Evolutionary conservation across 1,140 invertebrate genomes (phyloP).

Genomic region (Lamellibrachia luymesi): DNA sequence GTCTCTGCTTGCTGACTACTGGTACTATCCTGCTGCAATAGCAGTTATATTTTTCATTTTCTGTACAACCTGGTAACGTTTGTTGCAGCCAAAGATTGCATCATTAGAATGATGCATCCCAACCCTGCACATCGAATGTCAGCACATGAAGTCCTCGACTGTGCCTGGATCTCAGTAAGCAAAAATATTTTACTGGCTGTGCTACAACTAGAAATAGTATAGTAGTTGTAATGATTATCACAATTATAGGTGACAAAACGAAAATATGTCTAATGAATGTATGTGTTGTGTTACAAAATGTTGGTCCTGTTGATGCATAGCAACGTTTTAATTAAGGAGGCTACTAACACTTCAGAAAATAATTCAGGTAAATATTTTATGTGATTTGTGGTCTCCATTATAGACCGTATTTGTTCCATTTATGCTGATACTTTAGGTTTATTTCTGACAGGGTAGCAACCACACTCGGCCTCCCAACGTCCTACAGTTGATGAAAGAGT

Average conservation of each 20-base stretch:
- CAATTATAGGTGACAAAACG: too few relatives aligned
- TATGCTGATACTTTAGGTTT: not conserved
- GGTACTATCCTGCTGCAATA: not conserved
- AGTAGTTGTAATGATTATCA: too few relatives aligned
- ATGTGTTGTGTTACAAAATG: too few relatives aligned
- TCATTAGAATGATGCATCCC: slow-evolving; percentile 58
- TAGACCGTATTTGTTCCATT: not conserved
- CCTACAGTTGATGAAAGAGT: slow-evolving; percentile 50
- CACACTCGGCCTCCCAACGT: slow-evolving; percentile 40
- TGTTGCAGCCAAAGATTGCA: slow-evolving; percentile 56
- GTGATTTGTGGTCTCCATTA: not conserved
- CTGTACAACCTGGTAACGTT: slow-evolving; percentile 19
- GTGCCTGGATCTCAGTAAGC: slow-evolving; percentile 59
- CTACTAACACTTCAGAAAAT: too few relatives aligned
- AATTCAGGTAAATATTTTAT: too few relatives aligned
- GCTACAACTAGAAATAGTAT: too few relatives aligned
- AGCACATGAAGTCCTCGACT: slow-evolving; percentile 59
- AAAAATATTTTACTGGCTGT: not conserved
- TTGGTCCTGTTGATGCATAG: too few relatives aligned
- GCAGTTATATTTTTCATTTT: not conserved
- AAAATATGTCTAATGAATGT: too few relatives aligned
- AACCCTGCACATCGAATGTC: slow-evolving; percentile 62
- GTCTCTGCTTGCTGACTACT: not conserved
- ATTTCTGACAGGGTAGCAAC: slow-evolving; percentile 30
- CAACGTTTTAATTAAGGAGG: too few relatives aligned